Evolutionary conservation across 2,797 vertebrate genomes (phyloP).

Genomic region (Helicolenus hilgendorfi): DNA sequence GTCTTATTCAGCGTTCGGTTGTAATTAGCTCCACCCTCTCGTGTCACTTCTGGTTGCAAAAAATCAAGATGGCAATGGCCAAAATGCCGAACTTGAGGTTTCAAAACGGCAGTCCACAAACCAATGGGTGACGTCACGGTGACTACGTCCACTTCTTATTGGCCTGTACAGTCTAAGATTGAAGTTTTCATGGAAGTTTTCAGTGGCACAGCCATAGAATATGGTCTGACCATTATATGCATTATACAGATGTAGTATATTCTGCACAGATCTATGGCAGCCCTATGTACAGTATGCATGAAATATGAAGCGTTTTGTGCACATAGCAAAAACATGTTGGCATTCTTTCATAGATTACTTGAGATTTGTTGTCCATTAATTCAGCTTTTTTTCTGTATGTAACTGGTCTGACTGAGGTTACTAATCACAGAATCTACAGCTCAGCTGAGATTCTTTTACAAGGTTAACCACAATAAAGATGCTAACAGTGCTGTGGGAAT

Average conservation of each 20-base stretch:
- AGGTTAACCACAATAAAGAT: conserved; percentile 42
- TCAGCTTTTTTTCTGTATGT: neutral
- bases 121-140: too few species aligned
- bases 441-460: neutral
- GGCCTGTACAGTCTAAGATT: too few species aligned
- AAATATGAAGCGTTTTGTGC: neutral
- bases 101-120: too few species aligned
- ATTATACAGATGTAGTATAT: neutral
- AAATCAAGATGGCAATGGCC: too few species aligned
- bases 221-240: neutral
- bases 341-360: neutral
- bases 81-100: too few species aligned
- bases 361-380: neutral
- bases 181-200: neutral
- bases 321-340: neutral
- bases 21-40: too few species aligned
- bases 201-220: neutral
- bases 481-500: conserved; percentile 43
- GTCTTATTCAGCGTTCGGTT: too few species aligned
- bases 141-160: too few species aligned
- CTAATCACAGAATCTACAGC: conserved; percentile 29
- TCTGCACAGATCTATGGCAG: neutral
- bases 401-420: neutral
- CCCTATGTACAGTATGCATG: neutral
- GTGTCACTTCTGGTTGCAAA: too few species aligned